A percentile compares a stretch with the other conserved stretches of the same genome.
phyloP scores from a whole-genome alignment of 1,140 invertebrate species.

The Euwallacea fornicatus region DNA sequence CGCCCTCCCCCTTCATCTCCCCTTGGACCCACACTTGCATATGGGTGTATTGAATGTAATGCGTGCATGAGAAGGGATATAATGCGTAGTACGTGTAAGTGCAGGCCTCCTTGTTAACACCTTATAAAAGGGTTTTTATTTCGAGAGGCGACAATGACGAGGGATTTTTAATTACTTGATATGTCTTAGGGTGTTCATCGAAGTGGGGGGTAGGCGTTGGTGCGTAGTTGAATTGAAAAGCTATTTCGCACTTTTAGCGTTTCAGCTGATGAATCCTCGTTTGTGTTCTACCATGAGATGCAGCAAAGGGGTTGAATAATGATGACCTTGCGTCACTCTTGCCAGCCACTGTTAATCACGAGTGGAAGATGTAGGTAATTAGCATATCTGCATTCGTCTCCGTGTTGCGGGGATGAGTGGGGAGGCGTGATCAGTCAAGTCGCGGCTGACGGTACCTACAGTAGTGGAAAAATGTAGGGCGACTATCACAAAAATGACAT shows the following conservation, averaged over 20 bases:
- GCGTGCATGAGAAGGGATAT: conserved; percentile 17
- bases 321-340: not conserved
- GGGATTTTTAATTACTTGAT: conserved; percentile 36
- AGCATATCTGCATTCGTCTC: too few species aligned
- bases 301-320: conserved; percentile 1
- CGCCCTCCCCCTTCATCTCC: not conserved
- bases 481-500: too few species aligned
- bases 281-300: not conserved
- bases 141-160: conserved; percentile 19
- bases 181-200: conserved; percentile 13
- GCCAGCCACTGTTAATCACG: too few species aligned
- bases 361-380: too few species aligned
- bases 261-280: conserved; percentile 10
- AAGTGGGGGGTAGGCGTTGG: conserved; percentile 25
- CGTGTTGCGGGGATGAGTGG: too few species aligned
- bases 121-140: conserved; percentile 30
- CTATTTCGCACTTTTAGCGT: conserved; percentile 15
- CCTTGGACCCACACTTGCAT: conserved; percentile 6
- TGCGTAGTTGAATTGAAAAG: conserved; percentile 23
- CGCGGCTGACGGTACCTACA: too few species aligned
- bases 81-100: conserved; percentile 23
- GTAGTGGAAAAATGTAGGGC: too few species aligned
- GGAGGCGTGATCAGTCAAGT: too few species aligned
- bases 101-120: conserved; percentile 31
- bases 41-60: conserved; percentile 21